Conservation (phyloP, 2,888 invertebrate genomes). For the Artemia sp. region DNA sequence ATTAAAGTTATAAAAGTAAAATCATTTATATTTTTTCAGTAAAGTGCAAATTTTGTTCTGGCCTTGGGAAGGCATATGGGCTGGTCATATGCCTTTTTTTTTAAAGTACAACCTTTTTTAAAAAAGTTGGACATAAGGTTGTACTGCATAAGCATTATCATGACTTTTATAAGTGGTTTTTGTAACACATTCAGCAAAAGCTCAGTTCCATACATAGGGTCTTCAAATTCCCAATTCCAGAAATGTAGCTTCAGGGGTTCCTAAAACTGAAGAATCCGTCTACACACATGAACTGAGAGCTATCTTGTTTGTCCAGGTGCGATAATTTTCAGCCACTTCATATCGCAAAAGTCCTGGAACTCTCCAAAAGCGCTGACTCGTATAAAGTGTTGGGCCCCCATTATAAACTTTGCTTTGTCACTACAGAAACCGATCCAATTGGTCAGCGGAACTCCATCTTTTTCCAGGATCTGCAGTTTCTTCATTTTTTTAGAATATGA, state of each 20-base stretch:
- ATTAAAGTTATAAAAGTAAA: no score
- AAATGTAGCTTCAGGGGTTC: constrained; percentile 5
- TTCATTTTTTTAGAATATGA: background rate
- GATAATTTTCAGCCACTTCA: background rate
- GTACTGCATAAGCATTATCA: constrained; percentile 10
- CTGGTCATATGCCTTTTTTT: no score
- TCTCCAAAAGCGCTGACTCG: background rate
- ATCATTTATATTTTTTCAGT: no score
- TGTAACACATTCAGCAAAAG: background rate
- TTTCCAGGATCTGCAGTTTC: background rate
- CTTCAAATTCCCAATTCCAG: background rate
- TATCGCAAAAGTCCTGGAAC: constrained; percentile 18
- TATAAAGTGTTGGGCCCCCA: constrained; percentile 16
- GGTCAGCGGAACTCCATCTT: background rate
- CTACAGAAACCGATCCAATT: constrained; percentile 15
- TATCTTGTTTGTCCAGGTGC: constrained; percentile 3
- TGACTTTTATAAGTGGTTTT: constrained; percentile 13
- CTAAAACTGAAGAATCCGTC: background rate
- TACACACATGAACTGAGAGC: constrained; percentile 15
- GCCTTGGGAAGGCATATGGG: no score
- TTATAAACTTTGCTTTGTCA: constrained; percentile 1
- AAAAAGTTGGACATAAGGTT: no score
- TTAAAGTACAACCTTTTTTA: no score
- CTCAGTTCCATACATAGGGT: background rate
- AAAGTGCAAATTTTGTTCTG: no score